Evolutionary conservation across 35 echinoderm and acorn worm genomes (phyloP).

Genomic region (Apostichopus japonicus): DNA sequence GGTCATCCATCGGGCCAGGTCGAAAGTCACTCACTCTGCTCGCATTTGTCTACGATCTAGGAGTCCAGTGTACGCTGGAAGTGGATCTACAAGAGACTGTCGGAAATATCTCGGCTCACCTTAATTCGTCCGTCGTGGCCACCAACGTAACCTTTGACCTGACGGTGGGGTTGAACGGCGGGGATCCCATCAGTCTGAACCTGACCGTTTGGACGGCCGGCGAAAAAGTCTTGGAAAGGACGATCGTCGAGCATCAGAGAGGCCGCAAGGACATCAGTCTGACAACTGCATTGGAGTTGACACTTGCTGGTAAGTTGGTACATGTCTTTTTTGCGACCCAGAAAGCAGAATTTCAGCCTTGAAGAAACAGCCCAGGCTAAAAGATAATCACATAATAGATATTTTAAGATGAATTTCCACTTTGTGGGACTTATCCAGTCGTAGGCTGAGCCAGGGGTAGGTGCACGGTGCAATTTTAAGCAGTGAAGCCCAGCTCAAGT

Average conservation of each 20-base stretch:
- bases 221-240: not conserved
- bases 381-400: too few species aligned
- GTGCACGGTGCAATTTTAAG: too few species aligned
- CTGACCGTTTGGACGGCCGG: not conserved
- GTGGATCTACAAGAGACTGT: not conserved
- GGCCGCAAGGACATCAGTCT: not conserved
- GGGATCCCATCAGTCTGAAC: not conserved
- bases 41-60: not conserved
- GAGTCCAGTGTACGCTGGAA: conserved; percentile 15
- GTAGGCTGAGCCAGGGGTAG: too few species aligned
- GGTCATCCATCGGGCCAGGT: conserved; percentile 15
- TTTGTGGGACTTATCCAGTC: too few species aligned
- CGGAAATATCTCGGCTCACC: not conserved
- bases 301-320: not conserved
- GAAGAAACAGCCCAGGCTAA: too few species aligned
- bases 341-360: too few species aligned
- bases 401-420: too few species aligned
- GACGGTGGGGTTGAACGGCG: not conserved
- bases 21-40: not conserved
- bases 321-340: too few species aligned
- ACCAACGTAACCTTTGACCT: conserved; percentile 41
- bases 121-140: not conserved
- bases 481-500: too few species aligned
- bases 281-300: not conserved
- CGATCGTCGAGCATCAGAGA: not conserved